Percentiles rank a stretch among this genome's conserved stretches.
Evolutionary conservation across 37 sponge, comb jelly and placozoan genomes (phyloP).

Genomic region (Chondrilla cf. caribensis): DNA sequence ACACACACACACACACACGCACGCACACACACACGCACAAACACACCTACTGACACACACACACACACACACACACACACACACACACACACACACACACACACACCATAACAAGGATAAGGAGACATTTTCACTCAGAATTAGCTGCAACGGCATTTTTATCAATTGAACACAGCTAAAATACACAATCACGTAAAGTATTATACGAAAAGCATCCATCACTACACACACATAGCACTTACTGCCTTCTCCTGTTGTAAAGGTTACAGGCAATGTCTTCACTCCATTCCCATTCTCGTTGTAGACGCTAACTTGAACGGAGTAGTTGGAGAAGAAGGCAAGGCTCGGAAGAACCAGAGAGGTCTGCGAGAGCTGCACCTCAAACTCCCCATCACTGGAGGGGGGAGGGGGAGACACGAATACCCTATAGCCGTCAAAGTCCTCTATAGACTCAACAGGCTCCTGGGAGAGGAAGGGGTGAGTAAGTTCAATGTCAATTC

Average conservation of each 20-base stretch:
- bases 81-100: background rate
- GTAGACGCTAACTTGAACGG: slow-evolving; percentile 69
- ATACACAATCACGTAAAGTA: background rate
- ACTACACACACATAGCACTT: background rate
- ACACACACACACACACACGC: background rate
- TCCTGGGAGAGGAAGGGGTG: background rate
- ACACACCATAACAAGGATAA: background rate
- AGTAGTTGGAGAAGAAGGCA: slow-evolving; percentile 47
- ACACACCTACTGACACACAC: background rate
- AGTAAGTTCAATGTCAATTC: background rate
- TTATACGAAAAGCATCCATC: background rate
- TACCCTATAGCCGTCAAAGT: slow-evolving; percentile 39
- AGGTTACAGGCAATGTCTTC: background rate
- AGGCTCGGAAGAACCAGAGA: slow-evolving; percentile 22
- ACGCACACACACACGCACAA: background rate
- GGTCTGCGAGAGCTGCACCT: slow-evolving; percentile 3
- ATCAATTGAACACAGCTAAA: background rate
- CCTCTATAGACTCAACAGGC: slow-evolving; percentile 17
- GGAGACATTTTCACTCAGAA: too few species aligned
- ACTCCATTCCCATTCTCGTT: slow-evolving; percentile 63
- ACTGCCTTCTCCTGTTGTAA: slow-evolving; percentile 25
- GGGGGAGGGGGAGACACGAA: slow-evolving; percentile 43
- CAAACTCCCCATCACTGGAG: background rate
- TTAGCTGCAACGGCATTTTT: too few species aligned
- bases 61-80: background rate